Base-by-base conservation (phyloP, 2,797 vertebrate species). In the Pantherophis alleghaniensis region DNA sequence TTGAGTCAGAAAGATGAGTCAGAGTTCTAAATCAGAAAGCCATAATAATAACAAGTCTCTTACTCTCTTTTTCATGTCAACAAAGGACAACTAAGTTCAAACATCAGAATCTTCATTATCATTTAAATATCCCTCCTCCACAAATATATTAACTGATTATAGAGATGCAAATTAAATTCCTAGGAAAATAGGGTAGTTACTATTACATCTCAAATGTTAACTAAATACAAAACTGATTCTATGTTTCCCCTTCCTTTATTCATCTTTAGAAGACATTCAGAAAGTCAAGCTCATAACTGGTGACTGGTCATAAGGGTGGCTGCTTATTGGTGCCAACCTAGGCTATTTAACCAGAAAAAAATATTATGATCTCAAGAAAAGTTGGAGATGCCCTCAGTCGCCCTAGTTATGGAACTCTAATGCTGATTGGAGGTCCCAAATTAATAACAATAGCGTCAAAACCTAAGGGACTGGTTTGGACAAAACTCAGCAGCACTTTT, bases 1-100 rank as follows among this genome's bases (percentile, higher is more conserved):
- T 88, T 95, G 90, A 0, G 90, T 90, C 0, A 93, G 93, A 66
- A 88, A 94, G 88, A 91, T 89, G 37, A 83, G 18, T 83, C 74
- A 83, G 74, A 24, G 7, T 10, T 83, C 20, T 83, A 83, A 83
- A 24, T 24, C 18, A 83, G n/a, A 9, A 57, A 94, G 89, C 26
- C 93, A 91, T 88, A 89, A 26, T 88, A 89, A 26, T 2, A 26
- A 91, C 4, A 86, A 86, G 37, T 86, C 7, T 53, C 61, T 26
- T 47, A 57, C 55, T 61, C 57, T 7, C 5, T 79, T 66, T 83
- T 83, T 83, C 20, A 47, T 83, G 37, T 47, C 37, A 51, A 28
- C 3, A 66, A 55, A 63, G 59, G 20, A 63, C 9, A 83, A 47
- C 24, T 24, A 83, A 83, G 20, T 83, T 83, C 42, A 83, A 47